phyloP scores from a whole-genome alignment of 2,888 invertebrate genomes.

The Galerucella calmariensis region DNA sequence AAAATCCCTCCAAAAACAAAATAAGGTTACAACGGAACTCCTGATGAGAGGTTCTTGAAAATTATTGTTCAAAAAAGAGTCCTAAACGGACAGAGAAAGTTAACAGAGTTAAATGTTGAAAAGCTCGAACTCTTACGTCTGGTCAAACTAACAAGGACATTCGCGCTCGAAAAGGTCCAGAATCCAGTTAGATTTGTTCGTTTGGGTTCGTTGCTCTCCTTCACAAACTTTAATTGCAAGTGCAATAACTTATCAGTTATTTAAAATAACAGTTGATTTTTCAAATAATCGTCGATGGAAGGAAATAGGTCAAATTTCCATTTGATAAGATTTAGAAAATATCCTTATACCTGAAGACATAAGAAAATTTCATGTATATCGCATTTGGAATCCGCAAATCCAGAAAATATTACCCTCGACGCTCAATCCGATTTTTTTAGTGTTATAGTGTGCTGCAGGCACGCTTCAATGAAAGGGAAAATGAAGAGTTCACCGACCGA shows the following conservation, averaged over 20 bases:
- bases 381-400: constrained; percentile 9
- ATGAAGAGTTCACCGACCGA: constrained; percentile 35
- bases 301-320: too few species aligned
- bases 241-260: too few species aligned
- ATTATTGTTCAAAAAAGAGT: constrained; percentile 50
- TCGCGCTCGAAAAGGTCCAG: constrained; percentile 36
- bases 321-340: too few species aligned
- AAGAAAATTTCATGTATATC: neutral
- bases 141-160: constrained; percentile 52
- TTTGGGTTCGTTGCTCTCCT: constrained; percentile 23
- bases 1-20: constrained; percentile 13
- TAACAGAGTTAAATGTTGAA: constrained; percentile 50
- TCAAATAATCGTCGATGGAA: too few species aligned
- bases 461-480: constrained; percentile 25
- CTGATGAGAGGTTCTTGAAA: constrained; percentile 51
- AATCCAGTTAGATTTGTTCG: constrained; percentile 41
- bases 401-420: neutral
- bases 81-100: constrained; percentile 45
- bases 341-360: neutral
- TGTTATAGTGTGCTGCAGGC: constrained; percentile 12
- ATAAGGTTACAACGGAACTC: constrained; percentile 44
- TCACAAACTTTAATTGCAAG: too few species aligned
- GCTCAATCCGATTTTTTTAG: constrained; percentile 16
- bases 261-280: too few species aligned
- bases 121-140: constrained; percentile 47